Base-by-base conservation (phyloP, 1,140 invertebrate species). In the Drosophila tropicalis region DNA sequence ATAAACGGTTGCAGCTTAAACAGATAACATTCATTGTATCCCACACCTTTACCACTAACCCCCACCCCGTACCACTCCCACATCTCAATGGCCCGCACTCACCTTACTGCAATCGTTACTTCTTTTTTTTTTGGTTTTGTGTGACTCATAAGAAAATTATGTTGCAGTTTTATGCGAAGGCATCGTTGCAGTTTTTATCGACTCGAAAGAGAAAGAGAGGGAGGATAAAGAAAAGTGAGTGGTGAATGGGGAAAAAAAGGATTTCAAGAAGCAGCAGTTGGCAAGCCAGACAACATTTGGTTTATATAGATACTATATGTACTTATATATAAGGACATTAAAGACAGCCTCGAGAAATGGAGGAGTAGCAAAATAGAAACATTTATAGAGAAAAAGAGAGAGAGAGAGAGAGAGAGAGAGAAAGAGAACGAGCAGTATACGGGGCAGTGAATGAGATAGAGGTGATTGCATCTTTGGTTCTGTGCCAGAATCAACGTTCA, bases 131-230 rank as follows among this genome's bases (percentile, higher is more conserved):
- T 72, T 77, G 67, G 66, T 44, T 85, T 41, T 82, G 60, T 87
- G 70, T 87, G 77, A 89, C 67, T 89, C 84, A 89, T 89, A 89
- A 89, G 77, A 89, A 89, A 89, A 89, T 89, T 89, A 89, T 89
- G 84, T 89, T 89, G 84, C 84, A 89, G 44, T 80, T 89, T 89
- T 84, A 89, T 83, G 84, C 73, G 67, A 56, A 36, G 17, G 57
- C 40, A 62, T 41, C 73, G 72, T 74, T 76, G 83, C 71, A 73
- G 72, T 79, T 86, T 86, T 86, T 83, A 86, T 86, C 82, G 78
- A 78, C 67, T 78, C 9, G 44, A 7, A 7, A 17, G 5, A 22
- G 17, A 39, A 19, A 51, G 10, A 22, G 17, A 5, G 9, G 4
- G 12, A n/a, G 3, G 3, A 1, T 1, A 39, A 13, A 12, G 36